A percentile compares a stretch with the other conserved stretches of the same genome.
phyloP scores from a whole-genome alignment of 1,140 invertebrate genomes.

The Papilio machaon region DNA sequence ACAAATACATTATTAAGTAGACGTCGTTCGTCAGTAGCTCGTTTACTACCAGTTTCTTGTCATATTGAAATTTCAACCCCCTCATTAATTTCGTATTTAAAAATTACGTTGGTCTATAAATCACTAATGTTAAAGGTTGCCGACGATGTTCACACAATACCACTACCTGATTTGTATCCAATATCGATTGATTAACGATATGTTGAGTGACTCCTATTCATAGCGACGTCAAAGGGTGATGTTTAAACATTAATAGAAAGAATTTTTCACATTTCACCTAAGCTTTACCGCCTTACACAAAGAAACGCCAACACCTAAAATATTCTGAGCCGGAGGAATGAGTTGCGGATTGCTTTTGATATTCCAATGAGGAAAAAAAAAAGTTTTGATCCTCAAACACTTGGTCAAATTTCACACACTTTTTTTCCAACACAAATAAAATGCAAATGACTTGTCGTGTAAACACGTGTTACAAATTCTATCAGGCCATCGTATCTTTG shows the following conservation, averaged over 20 bases:
- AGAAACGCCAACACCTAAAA: slow-evolving; percentile 39
- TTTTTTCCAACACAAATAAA: slow-evolving; percentile 52
- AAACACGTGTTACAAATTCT: slow-evolving; percentile 54
- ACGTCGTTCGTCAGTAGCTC: slow-evolving; percentile 48
- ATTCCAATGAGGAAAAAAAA: not conserved
- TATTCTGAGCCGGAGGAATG: slow-evolving; percentile 48
- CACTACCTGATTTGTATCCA: slow-evolving; percentile 78
- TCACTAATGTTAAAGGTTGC: slow-evolving; percentile 65
- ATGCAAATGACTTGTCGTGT: slow-evolving; percentile 70
- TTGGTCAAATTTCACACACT: slow-evolving; percentile 56
- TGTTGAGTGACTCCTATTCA: slow-evolving; percentile 80
- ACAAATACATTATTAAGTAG: slow-evolving; percentile 9
- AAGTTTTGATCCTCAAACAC: not conserved
- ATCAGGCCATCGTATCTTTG: slow-evolving; percentile 62
- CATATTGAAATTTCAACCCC: slow-evolving; percentile 52
- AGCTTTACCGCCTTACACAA: slow-evolving; percentile 52
- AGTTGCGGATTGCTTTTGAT: slow-evolving; percentile 42
- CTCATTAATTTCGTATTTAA: slow-evolving; percentile 69
- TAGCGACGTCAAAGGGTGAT: slow-evolving; percentile 74
- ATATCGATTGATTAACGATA: slow-evolving; percentile 80
- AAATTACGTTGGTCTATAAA: slow-evolving; percentile 73
- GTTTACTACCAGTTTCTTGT: slow-evolving; percentile 48
- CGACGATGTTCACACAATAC: slow-evolving; percentile 70
- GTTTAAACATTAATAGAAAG: slow-evolving; percentile 76
- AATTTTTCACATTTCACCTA: slow-evolving; percentile 70